These are phyloP conservation scores for Hypomecis punctinalis DNA, from an alignment of 2,888 invertebrate species.

Conservation along the genomic window DNA sequence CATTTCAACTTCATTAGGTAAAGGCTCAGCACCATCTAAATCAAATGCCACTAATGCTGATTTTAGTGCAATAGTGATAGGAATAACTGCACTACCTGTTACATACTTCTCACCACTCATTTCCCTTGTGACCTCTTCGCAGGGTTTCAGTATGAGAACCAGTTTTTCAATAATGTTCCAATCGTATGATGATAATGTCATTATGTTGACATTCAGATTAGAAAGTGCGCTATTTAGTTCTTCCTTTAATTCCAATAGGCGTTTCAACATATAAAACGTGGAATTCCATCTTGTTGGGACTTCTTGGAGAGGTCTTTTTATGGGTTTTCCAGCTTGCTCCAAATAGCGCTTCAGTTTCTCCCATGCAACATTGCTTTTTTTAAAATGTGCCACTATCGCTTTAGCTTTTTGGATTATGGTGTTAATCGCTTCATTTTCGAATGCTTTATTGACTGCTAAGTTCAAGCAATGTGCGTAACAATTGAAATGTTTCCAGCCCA, in stretches of 20 bases:
- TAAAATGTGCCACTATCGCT: slow-evolving; percentile 20
- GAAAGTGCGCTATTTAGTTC: slow-evolving; percentile 23
- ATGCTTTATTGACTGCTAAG: slow-evolving; percentile 20
- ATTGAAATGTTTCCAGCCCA: slow-evolving; percentile 26
- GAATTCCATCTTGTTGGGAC: slow-evolving; percentile 27
- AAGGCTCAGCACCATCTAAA: too few species aligned
- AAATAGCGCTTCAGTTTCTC: slow-evolving; percentile 22
- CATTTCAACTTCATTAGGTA: slow-evolving; percentile 26
- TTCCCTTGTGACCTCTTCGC: too few species aligned
- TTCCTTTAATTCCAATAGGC: slow-evolving; percentile 14
- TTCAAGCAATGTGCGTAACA: slow-evolving; percentile 24
- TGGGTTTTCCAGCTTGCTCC: slow-evolving; percentile 17
- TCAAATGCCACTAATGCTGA: too few species aligned
- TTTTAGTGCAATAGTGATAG: too few species aligned
- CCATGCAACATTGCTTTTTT: slow-evolving; percentile 23
- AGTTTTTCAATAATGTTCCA: too few species aligned
- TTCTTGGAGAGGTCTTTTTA: slow-evolving; percentile 20
- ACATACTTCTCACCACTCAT: too few species aligned
- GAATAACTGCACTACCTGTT: too few species aligned
- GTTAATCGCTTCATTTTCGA: slow-evolving; percentile 3
- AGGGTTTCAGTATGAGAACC: too few species aligned
- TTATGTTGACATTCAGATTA: slow-evolving; percentile 16
- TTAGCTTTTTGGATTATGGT: slow-evolving; percentile 22
- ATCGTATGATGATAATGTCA: too few species aligned
- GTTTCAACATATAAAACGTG: slow-evolving; percentile 24